A percentile compares a stretch with the other conserved stretches of the same genome.
phyloP scores from a whole-genome alignment of 2,888 invertebrate genomes.

The Drosophila meridionalis region DNA sequence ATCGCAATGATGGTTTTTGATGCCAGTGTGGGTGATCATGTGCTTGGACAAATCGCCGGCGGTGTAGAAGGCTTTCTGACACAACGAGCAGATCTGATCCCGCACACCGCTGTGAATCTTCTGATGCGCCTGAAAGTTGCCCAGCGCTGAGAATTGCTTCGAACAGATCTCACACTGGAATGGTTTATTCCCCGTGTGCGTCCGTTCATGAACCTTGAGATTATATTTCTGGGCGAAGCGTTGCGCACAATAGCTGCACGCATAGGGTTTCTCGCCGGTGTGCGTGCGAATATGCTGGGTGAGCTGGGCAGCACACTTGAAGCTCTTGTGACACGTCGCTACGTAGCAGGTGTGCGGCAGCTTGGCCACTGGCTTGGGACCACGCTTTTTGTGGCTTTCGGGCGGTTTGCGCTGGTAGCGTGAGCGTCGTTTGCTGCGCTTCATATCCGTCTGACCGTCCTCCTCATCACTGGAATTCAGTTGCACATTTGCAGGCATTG shows the following conservation, averaged over 20 bases:
- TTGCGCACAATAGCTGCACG: conserved; percentile 87
- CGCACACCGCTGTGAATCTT: conserved; percentile 88
- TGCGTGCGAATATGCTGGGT: conserved; percentile 88
- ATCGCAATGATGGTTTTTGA: conserved; percentile 87
- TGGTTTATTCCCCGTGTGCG: conserved; percentile 87
- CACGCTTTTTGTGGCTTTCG: conserved; percentile 87
- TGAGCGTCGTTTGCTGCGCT: conserved; percentile 80
- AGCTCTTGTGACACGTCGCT: conserved; percentile 86
- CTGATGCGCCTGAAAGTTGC: conserved; percentile 88
- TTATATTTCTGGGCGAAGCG: conserved; percentile 88
- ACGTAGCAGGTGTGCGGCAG: conserved; percentile 87
- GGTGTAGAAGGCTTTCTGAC: conserved; percentile 87
- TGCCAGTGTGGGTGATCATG: conserved; percentile 87
- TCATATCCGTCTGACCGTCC: conserved; percentile 66
- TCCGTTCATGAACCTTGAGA: conserved; percentile 87
- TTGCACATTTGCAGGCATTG: conserved; percentile 42
- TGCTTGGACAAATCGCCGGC: conserved; percentile 88
- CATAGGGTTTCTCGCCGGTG: conserved; percentile 87
- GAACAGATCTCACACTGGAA: conserved; percentile 88
- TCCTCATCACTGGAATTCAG: conserved; percentile 67
- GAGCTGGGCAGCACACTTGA: conserved; percentile 87
- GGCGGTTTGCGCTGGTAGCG: conserved; percentile 87
- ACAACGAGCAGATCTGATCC: conserved; percentile 87
- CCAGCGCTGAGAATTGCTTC: conserved; percentile 87
- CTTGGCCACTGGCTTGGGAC: conserved; percentile 88